Evolutionary conservation across 2,113 vertebrate species (phyloP), one percentile per base, ranked within the genome.

Genomic region (Tyrannus savana): DNA sequence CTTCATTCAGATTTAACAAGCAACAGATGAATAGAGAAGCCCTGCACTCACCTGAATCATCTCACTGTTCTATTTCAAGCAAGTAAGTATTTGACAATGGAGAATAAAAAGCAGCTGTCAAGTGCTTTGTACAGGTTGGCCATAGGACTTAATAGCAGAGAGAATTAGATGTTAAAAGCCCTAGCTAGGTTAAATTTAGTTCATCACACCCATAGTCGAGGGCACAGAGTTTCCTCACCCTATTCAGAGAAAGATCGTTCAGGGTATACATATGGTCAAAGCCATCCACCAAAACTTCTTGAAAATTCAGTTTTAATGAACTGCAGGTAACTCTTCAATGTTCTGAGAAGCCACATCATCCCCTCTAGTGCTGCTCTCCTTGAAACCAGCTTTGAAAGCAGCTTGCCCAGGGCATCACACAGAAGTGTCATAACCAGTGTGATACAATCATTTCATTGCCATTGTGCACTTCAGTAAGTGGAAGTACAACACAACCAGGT

Each of bases 91-190:
- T 90, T 85, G 50, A 93, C 85, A 81, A 55, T 10, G 7, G 50
- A 87, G 41, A 93, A 91, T 46, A 93, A 93, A 92, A 80, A 81
- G 33, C 63, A 92, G 30, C 47, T 84, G 39, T 77, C 72, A 80
- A 63, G 64, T 81, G 62, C 72, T 58, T 76, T 64, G 31, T 19
- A 56, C 14, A 77, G 33, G 35, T 55, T 90, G 63, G 25, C 33
- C 37, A 41, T 7, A 19, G 10, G 47, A 50, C 64, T 66, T 55
- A 62, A 84, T 1, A 81, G 50, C 52, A 89, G 71, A 80, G 16
- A 58, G 33, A 86, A 78, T 1, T n/a, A 78, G 42, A 78, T 64
- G 27, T 41, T 60, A 55, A 58, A 64, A 91, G 11, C 19, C 42
- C 31, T 46, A 77, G 23, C 35, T 63, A 88, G 35, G 27, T 41